A percentile compares a stretch with the other conserved stretches of the same genome.
Conservation (phyloP, 2,113 vertebrate species). For the Pangasianodon hypophthalmus region DNA sequence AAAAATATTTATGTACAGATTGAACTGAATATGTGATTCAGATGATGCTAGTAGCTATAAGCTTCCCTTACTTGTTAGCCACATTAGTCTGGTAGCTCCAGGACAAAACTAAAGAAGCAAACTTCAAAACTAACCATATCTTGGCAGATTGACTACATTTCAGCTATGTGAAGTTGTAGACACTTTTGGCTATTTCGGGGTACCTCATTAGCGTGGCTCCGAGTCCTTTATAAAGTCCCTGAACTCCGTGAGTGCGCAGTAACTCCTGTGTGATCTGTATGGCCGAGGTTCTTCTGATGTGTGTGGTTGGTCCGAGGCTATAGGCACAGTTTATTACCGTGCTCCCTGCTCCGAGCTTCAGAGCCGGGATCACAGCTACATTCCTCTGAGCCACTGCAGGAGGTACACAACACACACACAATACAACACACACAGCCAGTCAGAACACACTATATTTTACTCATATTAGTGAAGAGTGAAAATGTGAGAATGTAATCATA, state of each 20-base stretch:
- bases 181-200: not conserved
- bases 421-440: not conserved
- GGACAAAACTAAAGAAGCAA: not conserved
- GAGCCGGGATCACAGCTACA: conserved; percentile 59
- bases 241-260: conserved; percentile 74
- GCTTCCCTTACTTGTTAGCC: not conserved
- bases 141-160: not conserved
- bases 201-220: conserved; percentile 80
- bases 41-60: not conserved
- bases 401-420: conserved; percentile 7
- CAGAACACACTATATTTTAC: not conserved
- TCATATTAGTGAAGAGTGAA: not conserved
- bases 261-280: conserved; percentile 77
- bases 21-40: too few relatives aligned
- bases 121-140: not conserved
- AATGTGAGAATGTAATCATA: not conserved
- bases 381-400: conserved; percentile 74
- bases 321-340: conserved; percentile 73
- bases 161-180: not conserved
- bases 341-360: conserved; percentile 70
- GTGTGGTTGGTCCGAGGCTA: conserved; percentile 63
- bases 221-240: conserved; percentile 77
- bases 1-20: not conserved
- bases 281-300: conserved; percentile 70
- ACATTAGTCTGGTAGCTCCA: not conserved